Evolutionary conservation across 2,113 vertebrate genomes (phyloP), one percentile per base, ranked within the genome.

Genomic region (Oncorhynchus tshawytscha): DNA sequence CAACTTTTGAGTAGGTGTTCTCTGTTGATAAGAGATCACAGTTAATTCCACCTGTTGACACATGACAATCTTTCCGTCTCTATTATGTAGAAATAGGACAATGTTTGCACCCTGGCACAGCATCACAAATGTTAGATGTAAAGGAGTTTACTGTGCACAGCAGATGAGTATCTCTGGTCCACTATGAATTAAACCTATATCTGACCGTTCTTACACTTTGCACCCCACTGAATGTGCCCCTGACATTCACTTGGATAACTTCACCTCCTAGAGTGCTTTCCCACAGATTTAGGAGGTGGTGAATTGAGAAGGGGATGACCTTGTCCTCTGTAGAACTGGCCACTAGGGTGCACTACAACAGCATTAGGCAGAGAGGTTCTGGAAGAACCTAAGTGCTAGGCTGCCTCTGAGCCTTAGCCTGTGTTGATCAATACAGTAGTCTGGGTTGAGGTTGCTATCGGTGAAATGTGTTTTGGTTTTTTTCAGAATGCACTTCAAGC

Each of bases 261-360:
- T 20, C 2, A 54, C 72, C 59, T 79, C 68, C 72, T 62, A n/a
- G 70, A 22, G 59, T 20, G 20, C 3, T 22, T 62, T 11, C 18
- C 59, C 60, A 24, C 57, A 20, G 59, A 62, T 62, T 54, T 5
- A 54, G 51, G 51, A 0, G 4, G 13, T 1, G 51, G 12, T 6
- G 12, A 16, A 15, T 16, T 51, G 49, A 51, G 49, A 16, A 51
- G 16, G 5, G 1, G 15, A 1, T 54, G 16, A 54, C 16, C 51
- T 18, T 15, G 16, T 54, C 59, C 5, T 62, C 59, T 1, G n/a
- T 22, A 62, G 59, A 24, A 62, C 59, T 45, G 62, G 51, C 85
- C 86, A 81, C 45, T 77, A 87, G 84, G 74, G 84, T 84, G 79
- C 82, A 71, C 83, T 84, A 4, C 71, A 71, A 74, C 72, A 31